Percentiles rank a stretch among this genome's conserved stretches.
Evolutionary conservation across 2,797 vertebrate species (phyloP).

Genomic region (Melanotaenia trifasciata): DNA sequence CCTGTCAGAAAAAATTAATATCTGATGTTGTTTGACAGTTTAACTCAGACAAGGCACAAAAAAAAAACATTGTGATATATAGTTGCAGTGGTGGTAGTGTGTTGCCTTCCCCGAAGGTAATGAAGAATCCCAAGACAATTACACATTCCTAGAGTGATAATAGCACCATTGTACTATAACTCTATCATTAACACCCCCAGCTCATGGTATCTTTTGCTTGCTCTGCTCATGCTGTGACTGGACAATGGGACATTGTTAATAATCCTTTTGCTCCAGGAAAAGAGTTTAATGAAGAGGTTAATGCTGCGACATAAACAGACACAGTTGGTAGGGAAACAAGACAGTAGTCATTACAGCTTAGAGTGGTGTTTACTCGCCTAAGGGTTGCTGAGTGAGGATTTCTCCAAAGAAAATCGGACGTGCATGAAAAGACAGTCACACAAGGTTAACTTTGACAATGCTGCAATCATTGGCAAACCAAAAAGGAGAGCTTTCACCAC

Average conservation of each 20-base stretch:
- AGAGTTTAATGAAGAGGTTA: constrained; percentile 31
- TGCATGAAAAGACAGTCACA: background rate
- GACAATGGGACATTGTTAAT: constrained; percentile 64
- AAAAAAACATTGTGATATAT: constrained; percentile 36
- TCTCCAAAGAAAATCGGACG: constrained; percentile 33
- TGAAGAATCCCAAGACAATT: constrained; percentile 42
- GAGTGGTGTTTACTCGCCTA: constrained; percentile 50
- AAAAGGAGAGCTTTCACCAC: constrained; percentile 9
- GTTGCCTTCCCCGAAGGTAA: constrained; percentile 24
- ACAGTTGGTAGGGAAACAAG: constrained; percentile 60
- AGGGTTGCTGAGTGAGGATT: constrained; percentile 54
- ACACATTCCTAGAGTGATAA: constrained; percentile 47
- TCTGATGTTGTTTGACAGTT: constrained; percentile 36
- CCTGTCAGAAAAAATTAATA: constrained; percentile 29
- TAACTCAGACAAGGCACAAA: constrained; percentile 6
- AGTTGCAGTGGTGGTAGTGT: constrained; percentile 17
- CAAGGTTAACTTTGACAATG: constrained; percentile 20
- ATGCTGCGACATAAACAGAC: constrained; percentile 52
- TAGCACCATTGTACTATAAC: constrained; percentile 36
- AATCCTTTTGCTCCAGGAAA: constrained; percentile 27
- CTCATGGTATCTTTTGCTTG: constrained; percentile 28
- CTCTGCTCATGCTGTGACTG: background rate
- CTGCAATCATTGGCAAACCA: constrained; percentile 19
- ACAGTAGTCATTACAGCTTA: constrained; percentile 62
- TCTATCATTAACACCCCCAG: constrained; percentile 40